A percentile compares a stretch with the other conserved stretches of the same genome.
Conservation (phyloP, 2,888 invertebrate species). For the Linnaemya tessellans region DNA sequence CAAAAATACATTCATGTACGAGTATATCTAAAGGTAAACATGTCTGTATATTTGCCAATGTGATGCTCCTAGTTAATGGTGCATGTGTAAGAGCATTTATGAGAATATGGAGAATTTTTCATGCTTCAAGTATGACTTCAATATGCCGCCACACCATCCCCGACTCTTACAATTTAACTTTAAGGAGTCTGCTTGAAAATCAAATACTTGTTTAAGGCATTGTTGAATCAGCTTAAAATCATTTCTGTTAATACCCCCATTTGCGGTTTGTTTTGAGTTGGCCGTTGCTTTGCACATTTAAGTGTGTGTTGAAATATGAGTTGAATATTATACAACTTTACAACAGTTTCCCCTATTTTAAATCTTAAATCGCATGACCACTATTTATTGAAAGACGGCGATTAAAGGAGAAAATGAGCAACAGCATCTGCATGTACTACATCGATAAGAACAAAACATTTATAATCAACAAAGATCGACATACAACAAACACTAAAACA, state of each 20-base stretch:
- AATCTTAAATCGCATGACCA: constrained; percentile 61
- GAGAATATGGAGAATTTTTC: constrained; percentile 10
- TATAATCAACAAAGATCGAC: constrained; percentile 26
- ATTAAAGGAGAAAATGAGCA: constrained; percentile 11
- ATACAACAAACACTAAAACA: constrained; percentile 39
- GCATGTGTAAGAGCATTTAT: constrained; percentile 29
- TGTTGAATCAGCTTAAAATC: constrained; percentile 38
- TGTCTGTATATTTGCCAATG: background rate
- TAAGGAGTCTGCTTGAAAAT: constrained; percentile 29
- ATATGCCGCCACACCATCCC: constrained; percentile 11
- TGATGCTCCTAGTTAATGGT: constrained; percentile 45
- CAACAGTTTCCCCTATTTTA: constrained; percentile 32
- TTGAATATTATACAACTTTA: constrained; percentile 45
- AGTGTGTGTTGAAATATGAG: constrained; percentile 31
- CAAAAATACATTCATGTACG: background rate
- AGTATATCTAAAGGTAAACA: background rate
- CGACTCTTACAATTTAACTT: constrained; percentile 12
- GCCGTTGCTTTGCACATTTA: background rate
- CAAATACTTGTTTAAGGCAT: constrained; percentile 51
- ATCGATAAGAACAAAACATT: constrained; percentile 14
- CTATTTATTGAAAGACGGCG: constrained; percentile 10
- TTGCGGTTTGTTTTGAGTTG: constrained; percentile 31
- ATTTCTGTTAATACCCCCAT: background rate
- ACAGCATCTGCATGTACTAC: background rate
- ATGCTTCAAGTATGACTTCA: background rate